Conservation (phyloP, 2,797 vertebrate species). For the Artibeus lituratus region DNA sequence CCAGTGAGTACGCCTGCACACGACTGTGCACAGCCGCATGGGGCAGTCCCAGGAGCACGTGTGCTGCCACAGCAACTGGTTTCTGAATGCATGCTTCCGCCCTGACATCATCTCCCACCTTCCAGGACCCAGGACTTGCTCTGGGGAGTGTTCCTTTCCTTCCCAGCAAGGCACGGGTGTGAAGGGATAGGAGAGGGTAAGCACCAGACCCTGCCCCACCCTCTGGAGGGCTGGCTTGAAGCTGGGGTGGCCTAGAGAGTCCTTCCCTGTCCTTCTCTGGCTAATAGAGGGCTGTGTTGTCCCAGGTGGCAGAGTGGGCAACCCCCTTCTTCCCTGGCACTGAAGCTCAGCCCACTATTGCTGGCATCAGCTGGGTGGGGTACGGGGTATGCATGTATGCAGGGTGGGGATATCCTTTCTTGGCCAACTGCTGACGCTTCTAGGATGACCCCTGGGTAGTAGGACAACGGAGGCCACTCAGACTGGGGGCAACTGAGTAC, state of each 20-base stretch:
- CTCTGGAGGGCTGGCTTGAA: background rate
- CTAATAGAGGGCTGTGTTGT: background rate
- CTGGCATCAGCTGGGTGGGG: background rate
- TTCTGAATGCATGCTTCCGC: conserved; percentile 2
- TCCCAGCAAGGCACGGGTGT: background rate
- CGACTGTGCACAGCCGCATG: background rate
- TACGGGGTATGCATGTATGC: background rate
- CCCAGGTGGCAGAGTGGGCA: background rate
- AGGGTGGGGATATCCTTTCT: background rate
- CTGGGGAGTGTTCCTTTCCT: background rate
- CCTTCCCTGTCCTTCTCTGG: background rate
- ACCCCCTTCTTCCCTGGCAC: background rate
- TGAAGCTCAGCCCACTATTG: background rate
- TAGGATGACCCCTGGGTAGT: background rate
- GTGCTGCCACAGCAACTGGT: background rate
- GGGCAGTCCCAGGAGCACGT: background rate
- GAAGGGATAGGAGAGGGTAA: background rate
- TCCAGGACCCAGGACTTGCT: background rate
- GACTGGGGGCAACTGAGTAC: background rate
- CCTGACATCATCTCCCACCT: conserved; percentile 58
- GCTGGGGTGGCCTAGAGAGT: background rate
- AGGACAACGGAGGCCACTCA: background rate
- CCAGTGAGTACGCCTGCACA: background rate
- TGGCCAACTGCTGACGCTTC: background rate
- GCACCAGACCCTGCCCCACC: background rate